Evolutionary conservation across 1,140 invertebrate genomes (phyloP), one percentile per base, ranked within the genome.

Genomic region (Ruditapes philippinarum): DNA sequence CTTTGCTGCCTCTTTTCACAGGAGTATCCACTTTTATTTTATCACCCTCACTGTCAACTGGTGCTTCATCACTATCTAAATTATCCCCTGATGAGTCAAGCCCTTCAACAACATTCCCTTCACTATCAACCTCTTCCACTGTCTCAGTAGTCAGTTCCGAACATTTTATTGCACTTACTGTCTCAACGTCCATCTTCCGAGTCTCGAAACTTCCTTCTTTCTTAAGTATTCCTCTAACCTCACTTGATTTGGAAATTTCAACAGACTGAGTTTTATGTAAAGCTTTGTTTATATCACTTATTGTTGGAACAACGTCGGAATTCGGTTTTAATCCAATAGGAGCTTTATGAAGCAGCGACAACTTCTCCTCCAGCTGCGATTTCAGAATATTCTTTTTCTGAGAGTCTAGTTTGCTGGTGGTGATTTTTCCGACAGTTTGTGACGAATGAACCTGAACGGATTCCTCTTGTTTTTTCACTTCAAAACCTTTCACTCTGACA

Each of bases 121-220:
- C 80, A 42, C 62, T 83, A 31, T 83, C 80, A 17, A 33, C 62
- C 22, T 80, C 78, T 36, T 14, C 78, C 14, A 60, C 49, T 31
- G 19, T 62, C 12, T 83, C 81, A 49, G 62, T 28, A 83, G 38
- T 14, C 12, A 49, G 22, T 51, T 83, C 60, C 5, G 49, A 25
- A 83, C 25, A 4, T 51, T 83, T 49, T 83, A 68, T 68, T 70
- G 28, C 40, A 80, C 78, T 80, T 80, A 38, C 62, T 31, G 33
- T 17, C 74, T 97, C 96, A 7, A 89, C 78, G 91, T 97, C 97
- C 76, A 96, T 88, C 45, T 92, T 91, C 45, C 89, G 87, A 36
- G 84, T 79, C 60, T 94, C 94, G 90, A 94, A 93, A 68, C 90
- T 93, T 78, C 90, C 88, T 25, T 94, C 92, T 51, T 92, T 93